Conservation (phyloP, 2,888 invertebrate species). For the Caenorhabditis angaria region DNA sequence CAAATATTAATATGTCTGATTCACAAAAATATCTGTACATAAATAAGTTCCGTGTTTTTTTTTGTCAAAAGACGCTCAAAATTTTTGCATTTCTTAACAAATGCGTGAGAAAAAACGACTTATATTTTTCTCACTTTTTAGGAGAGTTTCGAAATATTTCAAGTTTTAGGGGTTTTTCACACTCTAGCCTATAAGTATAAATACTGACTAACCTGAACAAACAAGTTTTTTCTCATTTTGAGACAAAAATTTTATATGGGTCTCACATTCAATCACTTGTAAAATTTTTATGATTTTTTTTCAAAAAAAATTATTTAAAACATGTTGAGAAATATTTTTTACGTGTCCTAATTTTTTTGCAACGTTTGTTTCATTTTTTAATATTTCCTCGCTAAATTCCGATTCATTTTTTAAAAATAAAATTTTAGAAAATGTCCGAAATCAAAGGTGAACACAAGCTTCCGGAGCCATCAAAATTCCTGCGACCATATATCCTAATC, state of each 20-base stretch:
- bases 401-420: conserved; percentile 8
- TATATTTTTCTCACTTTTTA: too few species aligned
- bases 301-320: neutral
- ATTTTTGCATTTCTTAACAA: conserved; percentile 2
- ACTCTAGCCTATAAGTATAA: too few species aligned
- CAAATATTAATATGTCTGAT: too few species aligned
- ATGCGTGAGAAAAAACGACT: conserved; percentile 1
- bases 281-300: too few species aligned
- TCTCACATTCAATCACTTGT: too few species aligned
- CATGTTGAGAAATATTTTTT: conserved; percentile 22
- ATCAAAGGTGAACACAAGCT: neutral
- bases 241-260: too few species aligned
- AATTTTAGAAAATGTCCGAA: conserved; percentile 23
- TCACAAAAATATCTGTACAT: too few species aligned
- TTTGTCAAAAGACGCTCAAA: neutral
- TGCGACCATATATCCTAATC: conserved; percentile 21
- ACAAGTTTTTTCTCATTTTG: neutral
- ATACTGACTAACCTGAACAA: conserved; percentile 4
- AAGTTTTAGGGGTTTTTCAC: too few species aligned
- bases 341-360: conserved; percentile 12
- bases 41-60: neutral
- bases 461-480: neutral
- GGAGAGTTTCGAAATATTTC: too few species aligned
- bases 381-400: too few species aligned
- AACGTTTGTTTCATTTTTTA: neutral